Base-by-base conservation (phyloP, 2,113 vertebrate species). In the Callipepla squamata region DNA sequence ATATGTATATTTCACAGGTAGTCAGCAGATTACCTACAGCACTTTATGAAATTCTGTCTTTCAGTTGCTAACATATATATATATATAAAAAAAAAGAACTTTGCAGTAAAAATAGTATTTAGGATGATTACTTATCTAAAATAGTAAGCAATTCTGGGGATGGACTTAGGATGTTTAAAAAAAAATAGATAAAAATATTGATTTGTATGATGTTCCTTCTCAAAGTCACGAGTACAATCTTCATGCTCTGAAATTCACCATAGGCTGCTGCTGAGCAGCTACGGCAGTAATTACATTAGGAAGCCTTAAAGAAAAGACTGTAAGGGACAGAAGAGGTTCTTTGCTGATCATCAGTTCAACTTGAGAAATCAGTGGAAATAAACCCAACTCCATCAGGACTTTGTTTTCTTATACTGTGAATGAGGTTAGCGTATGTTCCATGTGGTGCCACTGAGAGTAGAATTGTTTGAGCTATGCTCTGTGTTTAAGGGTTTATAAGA, bases 401-500 rank as follows among this genome's bases (percentile, higher is more conserved):
- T 66, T 61, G 6, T 55, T 83, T 75, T 17, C 15, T 21, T 76
- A 55, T 18, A 14, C 28, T 62, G 11, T 36, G 34, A 69, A 48
- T 40, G 42, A 65, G 21, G 22, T 45, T 55, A 69, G 19, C 11
- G 7, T 28, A 28, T 68, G 17, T 48, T 34, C 69, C 14, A 16
- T 4, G 5, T 0, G 1, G 13, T 75, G 15, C 8, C 26, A 18
- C 13, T 8, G 61, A 36, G 23, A 62, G 30, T 34, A 62, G 38
- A 48, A 10, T 18, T 73, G 28, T 28, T 67, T n/a, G 19, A 63
- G 30, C 40, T 7, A 11, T 28, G 6, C 17, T 21, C 7, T 58
- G 8, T 21, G 26, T 58, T 3, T 42, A 30, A 59, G 28, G 3
- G 6, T 57, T 78, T 0, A 0, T 50, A 38, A 58, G 47, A 53